Evolutionary conservation across 2,888 invertebrate genomes (phyloP).

Genomic region (Pinctada fucata): DNA sequence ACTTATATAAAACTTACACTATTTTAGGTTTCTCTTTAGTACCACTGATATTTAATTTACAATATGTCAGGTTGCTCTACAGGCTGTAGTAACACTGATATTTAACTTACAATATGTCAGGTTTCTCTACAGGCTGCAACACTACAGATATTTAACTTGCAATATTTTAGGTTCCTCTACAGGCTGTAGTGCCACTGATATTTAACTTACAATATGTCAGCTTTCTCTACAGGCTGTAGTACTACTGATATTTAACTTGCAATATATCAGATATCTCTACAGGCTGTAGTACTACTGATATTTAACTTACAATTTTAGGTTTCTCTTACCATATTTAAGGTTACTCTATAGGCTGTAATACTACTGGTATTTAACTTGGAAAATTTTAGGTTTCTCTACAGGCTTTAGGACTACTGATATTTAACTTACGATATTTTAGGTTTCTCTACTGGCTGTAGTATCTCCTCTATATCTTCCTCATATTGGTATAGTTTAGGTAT

Average conservation of each 20-base stretch:
- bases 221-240: conserved; percentile 58
- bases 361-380: conserved; percentile 41
- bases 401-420: conserved; percentile 48
- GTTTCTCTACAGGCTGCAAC: conserved; percentile 59
- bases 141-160: conserved; percentile 43
- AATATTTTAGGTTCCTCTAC: conserved; percentile 60
- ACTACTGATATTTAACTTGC: conserved; percentile 32
- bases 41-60: conserved; percentile 43
- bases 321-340: conserved; percentile 59
- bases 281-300: conserved; percentile 48
- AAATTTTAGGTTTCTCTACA: conserved; percentile 59
- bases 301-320: conserved; percentile 39
- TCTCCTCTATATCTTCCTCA: conserved; percentile 59
- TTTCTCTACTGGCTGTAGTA: conserved; percentile 58
- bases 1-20: conserved; percentile 39
- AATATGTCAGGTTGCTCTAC: conserved; percentile 60
- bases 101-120: conserved; percentile 57
- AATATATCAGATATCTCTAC: conserved; percentile 60
- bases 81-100: conserved; percentile 48
- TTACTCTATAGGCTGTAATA: conserved; percentile 58
- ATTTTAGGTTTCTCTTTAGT: conserved; percentile 41
- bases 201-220: conserved; percentile 57
- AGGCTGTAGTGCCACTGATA: conserved; percentile 60
- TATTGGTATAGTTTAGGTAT: conserved; percentile 66
- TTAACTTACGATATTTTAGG: conserved; percentile 60